Evolutionary conservation across 2,113 vertebrate genomes (phyloP).

Genomic region (Sigmodon hispidus): DNA sequence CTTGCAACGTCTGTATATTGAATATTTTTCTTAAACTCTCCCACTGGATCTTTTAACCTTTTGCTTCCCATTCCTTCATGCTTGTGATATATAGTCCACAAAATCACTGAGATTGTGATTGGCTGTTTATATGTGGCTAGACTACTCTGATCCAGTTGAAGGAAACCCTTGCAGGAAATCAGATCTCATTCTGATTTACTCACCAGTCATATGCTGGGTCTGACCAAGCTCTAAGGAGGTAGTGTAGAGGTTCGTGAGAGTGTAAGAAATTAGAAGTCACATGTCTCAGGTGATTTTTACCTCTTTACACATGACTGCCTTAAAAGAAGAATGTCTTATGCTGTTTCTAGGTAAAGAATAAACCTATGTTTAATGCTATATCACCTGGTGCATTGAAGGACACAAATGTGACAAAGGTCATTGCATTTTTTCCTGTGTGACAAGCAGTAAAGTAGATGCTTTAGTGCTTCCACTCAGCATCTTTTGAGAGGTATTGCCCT

Average conservation of each 20-base stretch:
- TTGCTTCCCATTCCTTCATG: background rate
- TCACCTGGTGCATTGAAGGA: background rate
- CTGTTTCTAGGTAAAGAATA: conserved; percentile 46
- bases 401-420: background rate
- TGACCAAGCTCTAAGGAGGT: conserved; percentile 2
- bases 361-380: background rate
- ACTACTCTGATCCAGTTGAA: background rate
- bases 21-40: background rate
- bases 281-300: background rate
- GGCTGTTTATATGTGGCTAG: background rate
- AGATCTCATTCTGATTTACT: background rate
- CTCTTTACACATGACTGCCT: conserved; percentile 56
- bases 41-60: background rate
- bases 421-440: background rate
- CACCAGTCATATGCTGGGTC: background rate
- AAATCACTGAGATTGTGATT: background rate
- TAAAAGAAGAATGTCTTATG: conserved; percentile 35
- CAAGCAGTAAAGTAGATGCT: background rate
- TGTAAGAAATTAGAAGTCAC: conserved; percentile 53
- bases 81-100: background rate
- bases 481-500: background rate
- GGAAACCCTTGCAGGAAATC: background rate
- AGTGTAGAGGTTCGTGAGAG: background rate
- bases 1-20: background rate
- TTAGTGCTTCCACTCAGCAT: background rate